Percentiles rank a stretch among this genome's conserved stretches.
Evolutionary conservation across 2,797 vertebrate genomes (phyloP).

Genomic region (Pseudopleuronectes americanus): DNA sequence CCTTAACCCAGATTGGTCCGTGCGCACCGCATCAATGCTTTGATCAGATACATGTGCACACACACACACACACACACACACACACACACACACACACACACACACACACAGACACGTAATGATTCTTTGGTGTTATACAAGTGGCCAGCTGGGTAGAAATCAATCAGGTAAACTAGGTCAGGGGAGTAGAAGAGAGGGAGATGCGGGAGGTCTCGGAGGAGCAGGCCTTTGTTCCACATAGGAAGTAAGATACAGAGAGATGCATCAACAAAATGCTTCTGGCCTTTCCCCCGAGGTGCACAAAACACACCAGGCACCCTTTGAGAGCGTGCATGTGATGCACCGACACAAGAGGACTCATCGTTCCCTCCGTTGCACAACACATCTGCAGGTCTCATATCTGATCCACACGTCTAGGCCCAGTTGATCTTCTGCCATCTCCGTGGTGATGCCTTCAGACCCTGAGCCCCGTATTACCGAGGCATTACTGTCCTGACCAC

Average conservation of each 20-base stretch:
- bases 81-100: conserved; percentile 23
- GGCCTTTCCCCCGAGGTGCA: conserved; percentile 42
- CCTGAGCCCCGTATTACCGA: conserved; percentile 41
- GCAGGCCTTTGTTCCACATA: conserved; percentile 72
- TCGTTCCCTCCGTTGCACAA: conserved; percentile 23
- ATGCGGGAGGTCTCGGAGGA: conserved; percentile 66
- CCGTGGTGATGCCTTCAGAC: conserved; percentile 31
- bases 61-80: not conserved
- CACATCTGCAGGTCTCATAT: conserved; percentile 53
- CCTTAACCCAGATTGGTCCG: not conserved
- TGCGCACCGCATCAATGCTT: conserved; percentile 8
- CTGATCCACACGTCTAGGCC: conserved; percentile 34
- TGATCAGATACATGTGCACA: conserved; percentile 23
- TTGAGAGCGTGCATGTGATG: conserved; percentile 40
- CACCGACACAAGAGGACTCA: conserved; percentile 50
- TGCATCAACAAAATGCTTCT: conserved; percentile 66
- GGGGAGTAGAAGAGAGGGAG: conserved; percentile 54
- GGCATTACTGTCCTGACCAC: conserved; percentile 49
- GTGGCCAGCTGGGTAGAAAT: conserved; percentile 69
- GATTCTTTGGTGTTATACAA: conserved; percentile 65
- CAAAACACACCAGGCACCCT: conserved; percentile 33
- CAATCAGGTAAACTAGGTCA: conserved; percentile 80
- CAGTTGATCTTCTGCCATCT: conserved; percentile 22
- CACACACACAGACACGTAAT: conserved; percentile 27
- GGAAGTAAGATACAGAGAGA: conserved; percentile 53